Evolutionary conservation across 2,797 vertebrate species (phyloP).

Genomic region (Oreochromis mossambicus): DNA sequence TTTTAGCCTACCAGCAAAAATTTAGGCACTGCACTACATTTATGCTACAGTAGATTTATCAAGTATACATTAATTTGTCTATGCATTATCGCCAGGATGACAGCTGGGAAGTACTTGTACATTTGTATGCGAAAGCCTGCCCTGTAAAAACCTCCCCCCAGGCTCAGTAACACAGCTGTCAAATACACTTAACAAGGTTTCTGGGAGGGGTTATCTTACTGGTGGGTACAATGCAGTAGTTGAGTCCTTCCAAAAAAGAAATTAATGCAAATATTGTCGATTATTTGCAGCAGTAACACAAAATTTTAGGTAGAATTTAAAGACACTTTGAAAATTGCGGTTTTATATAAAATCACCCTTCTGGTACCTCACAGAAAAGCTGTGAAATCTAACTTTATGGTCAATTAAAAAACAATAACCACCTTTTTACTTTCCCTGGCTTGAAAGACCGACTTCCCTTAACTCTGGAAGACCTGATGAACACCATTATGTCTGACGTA

Average conservation of each 20-base stretch:
- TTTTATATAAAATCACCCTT: not conserved
- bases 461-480: not conserved
- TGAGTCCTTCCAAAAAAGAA: not conserved
- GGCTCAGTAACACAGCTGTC: not conserved
- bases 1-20: constrained; percentile 46
- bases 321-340: not conserved
- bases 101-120: not conserved
- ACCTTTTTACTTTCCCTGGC: not conserved
- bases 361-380: not conserved
- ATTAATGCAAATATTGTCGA: not conserved
- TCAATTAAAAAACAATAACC: not conserved
- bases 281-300: not conserved
- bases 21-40: constrained; percentile 17
- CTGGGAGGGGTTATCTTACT: not conserved
- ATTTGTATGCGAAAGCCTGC: not conserved
- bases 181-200: not conserved
- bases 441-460: not conserved
- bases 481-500: not conserved
- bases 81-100: not conserved
- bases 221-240: not conserved
- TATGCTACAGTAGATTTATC: constrained; percentile 36
- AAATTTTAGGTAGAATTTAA: not conserved
- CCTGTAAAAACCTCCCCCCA: not conserved
- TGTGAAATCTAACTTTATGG: not conserved
- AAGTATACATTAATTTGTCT: constrained; percentile 15